Evolutionary conservation across 2,888 invertebrate genomes (phyloP), one percentile per base, ranked within the genome.

Genomic region (Salticus scenicus): DNA sequence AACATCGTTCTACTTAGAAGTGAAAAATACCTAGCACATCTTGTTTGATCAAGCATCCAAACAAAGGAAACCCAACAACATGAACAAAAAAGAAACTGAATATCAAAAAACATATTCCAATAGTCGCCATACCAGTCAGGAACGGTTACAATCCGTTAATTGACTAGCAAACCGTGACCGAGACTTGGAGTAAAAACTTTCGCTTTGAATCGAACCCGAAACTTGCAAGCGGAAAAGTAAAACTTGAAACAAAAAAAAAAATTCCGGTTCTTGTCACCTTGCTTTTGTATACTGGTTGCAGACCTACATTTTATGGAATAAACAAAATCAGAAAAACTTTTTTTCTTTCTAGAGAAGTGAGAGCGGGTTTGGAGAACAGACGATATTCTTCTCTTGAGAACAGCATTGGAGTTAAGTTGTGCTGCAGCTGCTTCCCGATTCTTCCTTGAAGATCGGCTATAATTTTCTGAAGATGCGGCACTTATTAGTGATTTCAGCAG

Each of bases 91-190:
- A 57, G 57, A 57, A 24, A 17, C 17, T 47, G 14, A 17, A 57
- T 57, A 57, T 57, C 24, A 24, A 57, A 47, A 57, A 57, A 57
- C 7, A 57, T 57, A 57, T 24, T 57, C 57, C 57, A 57, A 4
- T 67, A 76, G 76, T 67, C 72, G 77, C 83, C 67, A 72, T 83
- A 83, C 83, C 83, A 83, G 76, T 83, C 83, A 70, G 83, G 77
- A 83, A 83, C 73, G 83, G 83, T 77, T 83, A 83, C 83, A 83
- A 83, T 83, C 83, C 77, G 66, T 83, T 83, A 83, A 83, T 83
- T 83, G 83, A 69, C 72, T 51, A 77, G 33, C 72, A 67, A 70
- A 73, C 73, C 83, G 77, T 83, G 83, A 83, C 83, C 77, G 51
- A 64, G 71, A 51, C 37, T 76, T 71, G 41, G 37, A 79, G 64